These are phyloP conservation scores for Dynastes hyllus DNA, from an alignment of 2,888 invertebrate species.

Conservation along the genomic window DNA sequence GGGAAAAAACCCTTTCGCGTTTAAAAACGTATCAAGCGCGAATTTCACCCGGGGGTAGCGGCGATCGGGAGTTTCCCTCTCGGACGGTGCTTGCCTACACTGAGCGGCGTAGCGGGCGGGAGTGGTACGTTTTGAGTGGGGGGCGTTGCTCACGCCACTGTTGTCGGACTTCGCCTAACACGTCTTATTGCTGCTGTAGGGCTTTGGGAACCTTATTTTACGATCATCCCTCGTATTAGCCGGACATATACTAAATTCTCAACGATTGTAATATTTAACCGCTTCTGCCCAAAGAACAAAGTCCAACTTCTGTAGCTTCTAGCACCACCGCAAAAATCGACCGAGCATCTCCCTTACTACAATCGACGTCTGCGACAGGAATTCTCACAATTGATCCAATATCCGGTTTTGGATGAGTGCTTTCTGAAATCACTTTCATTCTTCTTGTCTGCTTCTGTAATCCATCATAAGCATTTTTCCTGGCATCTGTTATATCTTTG, in stretches of 20 bases:
- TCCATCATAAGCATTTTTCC: slow-evolving; percentile 11
- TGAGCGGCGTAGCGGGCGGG: no score
- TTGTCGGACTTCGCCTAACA: no score
- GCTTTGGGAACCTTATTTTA: no score
- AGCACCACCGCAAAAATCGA: slow-evolving; percentile 56
- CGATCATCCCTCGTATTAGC: not conserved
- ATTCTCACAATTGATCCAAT: slow-evolving; percentile 53
- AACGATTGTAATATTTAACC: not conserved
- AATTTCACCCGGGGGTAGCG: no score
- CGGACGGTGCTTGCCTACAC: no score
- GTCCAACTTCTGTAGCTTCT: slow-evolving; percentile 54
- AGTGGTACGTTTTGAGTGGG: no score
- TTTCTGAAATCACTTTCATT: no score
- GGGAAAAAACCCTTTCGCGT: no score
- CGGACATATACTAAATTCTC: not conserved
- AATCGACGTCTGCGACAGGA: slow-evolving; percentile 55
- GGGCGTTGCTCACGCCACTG: no score
- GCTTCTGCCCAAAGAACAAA: slow-evolving; percentile 54
- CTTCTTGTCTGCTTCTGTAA: slow-evolving; percentile 51
- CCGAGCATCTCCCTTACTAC: slow-evolving; percentile 24
- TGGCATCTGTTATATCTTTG: not conserved
- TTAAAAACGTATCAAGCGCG: no score
- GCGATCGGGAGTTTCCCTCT: no score
- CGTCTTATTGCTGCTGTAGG: no score
- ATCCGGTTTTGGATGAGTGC: slow-evolving; percentile 21